Evolutionary conservation across 1,140 invertebrate genomes (phyloP).

Genomic region (Lordiphosa stackelbergi): DNA sequence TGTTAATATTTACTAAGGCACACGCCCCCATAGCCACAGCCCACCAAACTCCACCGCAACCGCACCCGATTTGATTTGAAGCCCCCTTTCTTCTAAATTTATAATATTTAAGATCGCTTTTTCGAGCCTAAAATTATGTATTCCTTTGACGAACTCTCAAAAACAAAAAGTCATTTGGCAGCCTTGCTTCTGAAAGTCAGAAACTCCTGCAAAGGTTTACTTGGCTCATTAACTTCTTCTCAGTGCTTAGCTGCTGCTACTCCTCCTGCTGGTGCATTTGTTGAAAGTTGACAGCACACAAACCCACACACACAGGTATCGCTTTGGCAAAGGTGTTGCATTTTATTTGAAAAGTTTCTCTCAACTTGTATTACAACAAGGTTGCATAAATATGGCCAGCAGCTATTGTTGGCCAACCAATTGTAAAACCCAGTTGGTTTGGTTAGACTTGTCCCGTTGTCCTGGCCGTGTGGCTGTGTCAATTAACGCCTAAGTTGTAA

Average conservation of each 20-base stretch:
- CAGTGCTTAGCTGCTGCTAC: neutral
- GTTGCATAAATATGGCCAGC: constrained; percentile 52
- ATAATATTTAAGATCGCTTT: no score
- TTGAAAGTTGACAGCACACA: neutral
- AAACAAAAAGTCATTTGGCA: no score
- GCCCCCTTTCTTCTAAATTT: no score
- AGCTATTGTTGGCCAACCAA: constrained; percentile 52
- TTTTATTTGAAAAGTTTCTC: constrained; percentile 67
- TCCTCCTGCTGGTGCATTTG: constrained; percentile 8
- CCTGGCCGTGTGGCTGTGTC: constrained; percentile 49
- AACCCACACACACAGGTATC: constrained; percentile 21
- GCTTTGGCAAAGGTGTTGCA: constrained; percentile 57
- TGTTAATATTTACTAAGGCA: no score
- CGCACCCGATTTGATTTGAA: no score
- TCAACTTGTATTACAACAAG: constrained; percentile 6
- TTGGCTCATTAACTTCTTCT: constrained; percentile 22
- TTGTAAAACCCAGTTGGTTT: constrained; percentile 51
- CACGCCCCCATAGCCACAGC: no score
- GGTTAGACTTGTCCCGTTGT: constrained; percentile 21
- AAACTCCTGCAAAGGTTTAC: neutral
- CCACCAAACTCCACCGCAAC: no score
- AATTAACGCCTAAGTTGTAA: constrained; percentile 75
- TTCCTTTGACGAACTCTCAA: no score
- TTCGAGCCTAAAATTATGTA: no score
- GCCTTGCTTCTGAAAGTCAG: no score